phyloP scores from a whole-genome alignment of 2,797 vertebrate genomes.

The Sebastes glaucus region DNA sequence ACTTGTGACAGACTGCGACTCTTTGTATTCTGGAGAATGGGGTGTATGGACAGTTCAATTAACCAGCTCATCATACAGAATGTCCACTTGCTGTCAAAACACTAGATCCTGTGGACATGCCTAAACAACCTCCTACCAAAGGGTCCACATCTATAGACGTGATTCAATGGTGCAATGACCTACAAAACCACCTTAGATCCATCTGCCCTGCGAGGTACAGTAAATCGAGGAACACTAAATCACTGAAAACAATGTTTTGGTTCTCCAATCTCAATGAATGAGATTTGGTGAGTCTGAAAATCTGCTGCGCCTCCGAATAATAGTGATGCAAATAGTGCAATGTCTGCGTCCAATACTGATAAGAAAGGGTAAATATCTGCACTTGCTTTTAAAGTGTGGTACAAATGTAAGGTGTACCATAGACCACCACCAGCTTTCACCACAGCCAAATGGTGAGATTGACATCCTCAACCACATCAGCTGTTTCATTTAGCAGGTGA shows the following conservation, averaged over 20 bases:
- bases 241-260: neutral
- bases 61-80: neutral
- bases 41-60: neutral
- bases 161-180: neutral
- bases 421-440: neutral
- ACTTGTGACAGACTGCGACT: neutral
- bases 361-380: neutral
- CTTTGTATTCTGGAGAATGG: neutral
- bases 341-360: neutral
- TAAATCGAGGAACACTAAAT: neutral
- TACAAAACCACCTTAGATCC: neutral
- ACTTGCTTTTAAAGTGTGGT: neutral
- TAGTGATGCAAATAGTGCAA: neutral
- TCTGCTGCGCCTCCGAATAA: neutral
- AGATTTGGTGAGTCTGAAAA: neutral
- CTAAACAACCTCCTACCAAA: neutral
- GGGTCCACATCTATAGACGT: neutral
- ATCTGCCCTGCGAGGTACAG: neutral
- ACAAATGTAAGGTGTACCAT: neutral
- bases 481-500: neutral
- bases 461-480: conserved; percentile 2
- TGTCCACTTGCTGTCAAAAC: neutral
- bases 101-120: neutral
- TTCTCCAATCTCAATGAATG: neutral
- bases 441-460: neutral